phyloP scores from a whole-genome alignment of 2,113 vertebrate genomes.

The Phyllostomus hastatus region DNA sequence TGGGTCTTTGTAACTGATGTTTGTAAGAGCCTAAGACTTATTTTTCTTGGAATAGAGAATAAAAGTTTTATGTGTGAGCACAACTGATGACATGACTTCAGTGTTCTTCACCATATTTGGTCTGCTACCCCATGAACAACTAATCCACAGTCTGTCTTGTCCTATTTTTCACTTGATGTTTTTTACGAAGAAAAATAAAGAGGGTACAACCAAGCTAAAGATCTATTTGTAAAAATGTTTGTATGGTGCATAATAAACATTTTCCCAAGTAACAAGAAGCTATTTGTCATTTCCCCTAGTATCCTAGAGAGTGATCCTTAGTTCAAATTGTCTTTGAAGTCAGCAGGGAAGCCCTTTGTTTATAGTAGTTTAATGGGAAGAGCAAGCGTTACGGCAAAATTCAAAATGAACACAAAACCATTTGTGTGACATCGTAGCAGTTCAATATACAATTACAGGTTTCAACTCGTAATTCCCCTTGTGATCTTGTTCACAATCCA shows the following conservation, averaged over 20 bases:
- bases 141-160: background rate
- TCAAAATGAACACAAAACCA: background rate
- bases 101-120: conserved; percentile 30
- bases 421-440: background rate
- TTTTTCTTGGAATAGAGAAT: conserved; percentile 63
- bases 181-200: conserved; percentile 69
- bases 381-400: background rate
- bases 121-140: conserved; percentile 11
- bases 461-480: background rate
- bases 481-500: background rate
- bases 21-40: background rate
- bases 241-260: conserved; percentile 50
- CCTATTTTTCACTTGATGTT: conserved; percentile 48
- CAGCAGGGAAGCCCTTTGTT: conserved; percentile 57
- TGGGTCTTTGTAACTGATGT: background rate
- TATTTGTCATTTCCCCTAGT: conserved; percentile 53
- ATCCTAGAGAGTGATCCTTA: conserved; percentile 36
- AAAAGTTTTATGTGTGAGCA: conserved; percentile 51
- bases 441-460: background rate
- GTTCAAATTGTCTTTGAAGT: conserved; percentile 64
- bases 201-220: background rate
- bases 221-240: conserved; percentile 74
- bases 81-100: conserved; percentile 22
- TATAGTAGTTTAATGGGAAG: conserved; percentile 29
- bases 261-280: conserved; percentile 58